Evolutionary conservation across 1,140 invertebrate genomes (phyloP).

Genomic region (Bombus ignitus): DNA sequence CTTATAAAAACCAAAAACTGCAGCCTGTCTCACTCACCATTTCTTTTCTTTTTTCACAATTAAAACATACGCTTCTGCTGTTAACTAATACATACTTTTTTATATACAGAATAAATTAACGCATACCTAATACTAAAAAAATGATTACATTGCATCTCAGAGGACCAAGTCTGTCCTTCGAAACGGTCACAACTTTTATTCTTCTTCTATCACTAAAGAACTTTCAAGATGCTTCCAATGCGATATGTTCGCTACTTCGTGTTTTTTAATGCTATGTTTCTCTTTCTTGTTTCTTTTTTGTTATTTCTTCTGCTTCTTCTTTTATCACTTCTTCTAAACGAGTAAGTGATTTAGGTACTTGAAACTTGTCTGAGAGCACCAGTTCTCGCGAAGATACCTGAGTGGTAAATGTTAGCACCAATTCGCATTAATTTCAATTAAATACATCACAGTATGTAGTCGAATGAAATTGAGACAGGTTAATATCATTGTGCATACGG

Average conservation of each 20-base stretch:
- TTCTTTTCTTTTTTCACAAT: neutral
- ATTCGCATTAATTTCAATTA: constrained; percentile 31
- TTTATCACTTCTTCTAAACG: neutral
- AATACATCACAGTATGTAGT: constrained; percentile 31
- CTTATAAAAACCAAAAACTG: neutral
- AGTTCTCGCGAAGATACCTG: constrained; percentile 14
- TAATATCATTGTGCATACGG: constrained; percentile 34
- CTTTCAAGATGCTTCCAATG: constrained; percentile 46
- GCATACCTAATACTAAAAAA: constrained; percentile 43
- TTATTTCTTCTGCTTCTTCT: neutral
- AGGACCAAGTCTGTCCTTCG: neutral
- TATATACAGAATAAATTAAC: constrained; percentile 47
- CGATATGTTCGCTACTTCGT: constrained; percentile 27
- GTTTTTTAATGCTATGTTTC: neutral
- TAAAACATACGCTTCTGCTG: constrained; percentile 23
- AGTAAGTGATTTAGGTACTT: neutral
- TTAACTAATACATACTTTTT: constrained; percentile 31
- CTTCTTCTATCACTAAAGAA: neutral
- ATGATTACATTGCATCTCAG: constrained; percentile 17
- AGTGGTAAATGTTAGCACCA: constrained; percentile 39
- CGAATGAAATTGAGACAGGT: neutral
- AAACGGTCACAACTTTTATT: constrained; percentile 3
- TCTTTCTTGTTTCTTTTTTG: too few relatives aligned
- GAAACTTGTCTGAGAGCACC: constrained; percentile 22
- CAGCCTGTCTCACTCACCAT: neutral